These are phyloP conservation scores for Dolomedes plantarius DNA, from an alignment of 2,888 invertebrate genomes.

Conservation along the genomic window DNA sequence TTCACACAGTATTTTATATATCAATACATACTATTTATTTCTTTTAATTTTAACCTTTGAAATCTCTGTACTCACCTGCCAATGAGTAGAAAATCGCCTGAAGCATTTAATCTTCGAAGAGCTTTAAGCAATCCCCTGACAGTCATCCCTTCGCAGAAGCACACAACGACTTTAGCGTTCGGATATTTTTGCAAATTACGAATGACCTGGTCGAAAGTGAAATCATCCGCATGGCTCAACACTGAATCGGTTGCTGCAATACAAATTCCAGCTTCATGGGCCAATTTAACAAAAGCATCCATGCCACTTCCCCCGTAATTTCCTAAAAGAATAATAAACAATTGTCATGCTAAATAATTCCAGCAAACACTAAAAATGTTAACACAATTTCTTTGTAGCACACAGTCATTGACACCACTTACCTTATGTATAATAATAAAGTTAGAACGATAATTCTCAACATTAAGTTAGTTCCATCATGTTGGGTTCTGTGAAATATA, in stretches of 20 bases:
- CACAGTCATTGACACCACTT: too few relatives aligned
- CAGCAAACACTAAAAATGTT: too few relatives aligned
- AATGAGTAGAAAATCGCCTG: constrained; percentile 82
- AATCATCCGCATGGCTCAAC: constrained; percentile 80
- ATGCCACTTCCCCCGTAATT: constrained; percentile 87
- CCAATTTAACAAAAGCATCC: constrained; percentile 84
- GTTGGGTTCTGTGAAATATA: too few relatives aligned
- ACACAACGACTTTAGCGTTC: constrained; percentile 82
- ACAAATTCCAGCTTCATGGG: constrained; percentile 83
- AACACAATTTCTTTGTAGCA: too few relatives aligned
- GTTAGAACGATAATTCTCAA: too few relatives aligned
- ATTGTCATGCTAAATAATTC: too few relatives aligned
- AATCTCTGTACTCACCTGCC: too few relatives aligned
- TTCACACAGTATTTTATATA: too few relatives aligned
- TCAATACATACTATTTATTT: too few relatives aligned
- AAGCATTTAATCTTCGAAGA: constrained; percentile 80
- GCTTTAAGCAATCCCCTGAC: constrained; percentile 83
- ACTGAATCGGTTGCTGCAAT: constrained; percentile 84
- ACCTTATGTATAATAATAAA: too few relatives aligned
- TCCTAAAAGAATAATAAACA: constrained; percentile 81
- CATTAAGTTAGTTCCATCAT: too few relatives aligned
- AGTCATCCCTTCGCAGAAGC: constrained; percentile 87
- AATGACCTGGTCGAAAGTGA: constrained; percentile 79
- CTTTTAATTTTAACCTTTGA: too few relatives aligned
- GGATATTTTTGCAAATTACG: constrained; percentile 80